These are phyloP conservation scores for Falco biarmicus DNA, from an alignment of 2,797 vertebrate genomes.

Conservation along the genomic window DNA sequence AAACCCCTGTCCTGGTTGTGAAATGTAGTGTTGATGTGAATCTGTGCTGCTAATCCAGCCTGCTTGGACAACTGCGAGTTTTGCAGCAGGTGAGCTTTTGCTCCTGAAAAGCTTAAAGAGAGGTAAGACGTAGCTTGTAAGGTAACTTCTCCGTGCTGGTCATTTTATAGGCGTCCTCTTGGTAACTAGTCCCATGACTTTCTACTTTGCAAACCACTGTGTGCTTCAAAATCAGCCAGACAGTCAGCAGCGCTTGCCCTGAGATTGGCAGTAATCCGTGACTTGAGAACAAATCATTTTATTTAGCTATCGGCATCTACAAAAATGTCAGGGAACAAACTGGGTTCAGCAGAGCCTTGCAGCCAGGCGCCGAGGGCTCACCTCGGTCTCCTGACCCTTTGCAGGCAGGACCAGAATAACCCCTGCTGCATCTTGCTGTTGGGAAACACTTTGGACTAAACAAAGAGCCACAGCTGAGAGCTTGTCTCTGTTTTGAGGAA, in stretches of 20 bases:
- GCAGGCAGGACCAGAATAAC: conserved; percentile 3
- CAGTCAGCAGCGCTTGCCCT: background rate
- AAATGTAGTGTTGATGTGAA: background rate
- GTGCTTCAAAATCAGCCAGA: background rate
- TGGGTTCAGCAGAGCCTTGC: background rate
- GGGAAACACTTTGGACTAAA: conserved; percentile 18
- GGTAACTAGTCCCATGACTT: background rate
- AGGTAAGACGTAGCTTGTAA: background rate
- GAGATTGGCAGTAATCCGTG: background rate
- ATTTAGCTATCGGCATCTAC: background rate
- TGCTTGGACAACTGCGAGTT: background rate
- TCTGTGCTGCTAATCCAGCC: background rate
- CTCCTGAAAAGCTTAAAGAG: background rate
- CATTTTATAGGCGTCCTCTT: background rate
- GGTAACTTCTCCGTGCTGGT: background rate
- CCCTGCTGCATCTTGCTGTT: background rate
- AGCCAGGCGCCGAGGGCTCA: background rate
- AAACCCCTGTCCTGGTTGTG: conserved; percentile 18
- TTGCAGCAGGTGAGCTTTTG: background rate
- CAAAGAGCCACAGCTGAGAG: conserved; percentile 46
- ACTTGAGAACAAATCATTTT: background rate
- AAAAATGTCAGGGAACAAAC: background rate
- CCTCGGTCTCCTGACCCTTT: conserved; percentile 1
- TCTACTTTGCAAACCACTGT: background rate
- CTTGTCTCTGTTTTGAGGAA: conserved; percentile 5